Evolutionary conservation across 1,140 invertebrate genomes (phyloP).

Genomic region (Trissolcus basalis): DNA sequence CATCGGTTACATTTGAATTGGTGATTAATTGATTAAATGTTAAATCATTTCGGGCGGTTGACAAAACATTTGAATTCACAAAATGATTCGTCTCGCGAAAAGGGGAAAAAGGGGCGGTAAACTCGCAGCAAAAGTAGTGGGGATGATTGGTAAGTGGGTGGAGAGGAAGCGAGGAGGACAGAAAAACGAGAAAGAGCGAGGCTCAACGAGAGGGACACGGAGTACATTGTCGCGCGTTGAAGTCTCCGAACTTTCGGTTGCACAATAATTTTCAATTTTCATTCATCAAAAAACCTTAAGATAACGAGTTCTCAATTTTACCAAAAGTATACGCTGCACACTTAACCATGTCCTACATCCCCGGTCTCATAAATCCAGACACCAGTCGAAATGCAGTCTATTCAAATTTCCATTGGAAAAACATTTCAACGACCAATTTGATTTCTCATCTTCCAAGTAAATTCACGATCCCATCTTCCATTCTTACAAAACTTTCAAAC

Average conservation of each 20-base stretch:
- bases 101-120: conserved; percentile 50
- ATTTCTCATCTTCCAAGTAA: too few relatives aligned
- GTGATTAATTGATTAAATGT: conserved; percentile 58
- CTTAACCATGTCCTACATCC: too few relatives aligned
- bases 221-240: conserved; percentile 71
- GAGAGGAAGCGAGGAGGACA: conserved; percentile 60
- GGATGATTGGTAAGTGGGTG: conserved; percentile 57
- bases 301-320: too few relatives aligned
- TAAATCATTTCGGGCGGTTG: conserved; percentile 43
- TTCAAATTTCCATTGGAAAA: too few relatives aligned
- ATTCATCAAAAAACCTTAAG: too few relatives aligned
- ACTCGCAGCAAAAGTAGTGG: conserved; percentile 36
- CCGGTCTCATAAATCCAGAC: too few relatives aligned
- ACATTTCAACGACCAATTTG: too few relatives aligned
- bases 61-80: conserved; percentile 57
- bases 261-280: background rate
- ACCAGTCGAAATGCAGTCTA: too few relatives aligned
- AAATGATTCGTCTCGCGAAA: conserved; percentile 47
- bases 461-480: too few relatives aligned
- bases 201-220: conserved; percentile 62
- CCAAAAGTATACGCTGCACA: too few relatives aligned
- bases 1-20: conserved; percentile 48
- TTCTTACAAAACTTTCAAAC: too few relatives aligned
- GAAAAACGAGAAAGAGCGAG: conserved; percentile 58
- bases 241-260: conserved; percentile 67